Base-by-base conservation (phyloP, 2,888 invertebrate genomes). In the Rotaria socialis region DNA sequence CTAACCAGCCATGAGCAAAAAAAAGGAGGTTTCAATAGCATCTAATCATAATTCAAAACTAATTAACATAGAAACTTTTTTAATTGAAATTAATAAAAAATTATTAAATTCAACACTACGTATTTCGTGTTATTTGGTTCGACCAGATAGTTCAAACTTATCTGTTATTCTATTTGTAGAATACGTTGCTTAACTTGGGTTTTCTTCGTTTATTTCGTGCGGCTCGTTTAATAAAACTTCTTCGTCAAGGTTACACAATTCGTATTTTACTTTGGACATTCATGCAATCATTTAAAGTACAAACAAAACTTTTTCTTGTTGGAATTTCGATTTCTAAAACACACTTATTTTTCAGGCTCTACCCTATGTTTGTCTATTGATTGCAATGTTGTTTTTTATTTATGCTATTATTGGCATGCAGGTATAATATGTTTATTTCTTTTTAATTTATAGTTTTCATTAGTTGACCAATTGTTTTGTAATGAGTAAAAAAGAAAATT, bases 331-430 rank as follows among this genome's bases (percentile, higher is more conserved):
- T 87, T 87, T 92, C 4, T 92, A 56, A 11, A 11, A 11, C 10
- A 5, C 14, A 11, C 10, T 50, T 50, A 8, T 11, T 50, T 14
- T 50, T 50, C 91, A 94, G 94, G 99, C 99, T 92, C 94, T 99
- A 93, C 99, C 99, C 91, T 99, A 99, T 93, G 99, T 99, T 92
- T 99, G 99, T 94, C 94, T 99, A 92, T 95, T 99, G 92, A 99
- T 99, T 92, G 97, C 96, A 90, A 99, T 99, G 99, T 94, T 99
- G 92, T 99, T 99, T 94, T 99, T 99, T 94, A 99, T 99, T 93
- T 99, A 97, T 92, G 99, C 99, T 91, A 99, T 99, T 92, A 98
- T 99, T 91, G 99, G 99, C 91, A 99, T 99, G 99, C 93, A 93
- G 91, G 93, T 92, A 89, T 80, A 3, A 55, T 55, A 55, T 6